Percentiles rank a stretch among this genome's conserved stretches.
phyloP scores from a whole-genome alignment of 2,797 vertebrate genomes.

The Adelosebastes latens region DNA sequence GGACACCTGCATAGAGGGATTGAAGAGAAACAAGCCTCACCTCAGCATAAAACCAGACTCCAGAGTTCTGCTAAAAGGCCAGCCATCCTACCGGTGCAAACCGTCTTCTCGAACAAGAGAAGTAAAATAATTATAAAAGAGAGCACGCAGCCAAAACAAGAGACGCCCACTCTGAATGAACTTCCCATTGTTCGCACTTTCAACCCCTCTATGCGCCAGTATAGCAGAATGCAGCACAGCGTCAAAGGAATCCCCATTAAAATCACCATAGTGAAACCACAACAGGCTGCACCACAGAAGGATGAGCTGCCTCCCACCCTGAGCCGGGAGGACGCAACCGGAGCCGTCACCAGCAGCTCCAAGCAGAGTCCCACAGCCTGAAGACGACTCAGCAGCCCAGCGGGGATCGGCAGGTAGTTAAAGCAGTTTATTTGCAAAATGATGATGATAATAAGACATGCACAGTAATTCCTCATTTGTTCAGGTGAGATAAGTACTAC shows the following conservation, averaged over 20 bases:
- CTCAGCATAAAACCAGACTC: constrained; percentile 83
- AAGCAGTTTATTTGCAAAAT: neutral
- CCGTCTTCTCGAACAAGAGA: constrained; percentile 81
- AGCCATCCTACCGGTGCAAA: constrained; percentile 72
- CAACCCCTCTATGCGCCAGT: constrained; percentile 86
- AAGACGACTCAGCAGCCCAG: constrained; percentile 70
- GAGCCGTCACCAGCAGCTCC: constrained; percentile 83
- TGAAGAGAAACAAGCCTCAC: constrained; percentile 86
- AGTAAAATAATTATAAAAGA: constrained; percentile 80
- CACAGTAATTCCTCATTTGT: neutral
- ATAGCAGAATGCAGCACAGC: constrained; percentile 83
- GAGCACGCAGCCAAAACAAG: constrained; percentile 65
- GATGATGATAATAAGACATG: neutral
- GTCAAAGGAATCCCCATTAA: constrained; percentile 76
- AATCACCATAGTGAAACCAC: constrained; percentile 80
- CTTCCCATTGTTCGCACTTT: constrained; percentile 78
- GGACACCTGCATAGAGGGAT: constrained; percentile 82
- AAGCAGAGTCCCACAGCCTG: constrained; percentile 84
- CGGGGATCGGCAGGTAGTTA: constrained; percentile 81
- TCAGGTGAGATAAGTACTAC: neutral
- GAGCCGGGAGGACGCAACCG: constrained; percentile 81
- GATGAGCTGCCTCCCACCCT: constrained; percentile 79
- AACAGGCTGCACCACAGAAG: constrained; percentile 61
- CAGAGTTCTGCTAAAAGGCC: constrained; percentile 76
- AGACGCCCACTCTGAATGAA: constrained; percentile 60